Percentiles rank a stretch among this genome's conserved stretches.
Conservation (phyloP, 2,113 vertebrate species). For the Hepsetus odoe region DNA sequence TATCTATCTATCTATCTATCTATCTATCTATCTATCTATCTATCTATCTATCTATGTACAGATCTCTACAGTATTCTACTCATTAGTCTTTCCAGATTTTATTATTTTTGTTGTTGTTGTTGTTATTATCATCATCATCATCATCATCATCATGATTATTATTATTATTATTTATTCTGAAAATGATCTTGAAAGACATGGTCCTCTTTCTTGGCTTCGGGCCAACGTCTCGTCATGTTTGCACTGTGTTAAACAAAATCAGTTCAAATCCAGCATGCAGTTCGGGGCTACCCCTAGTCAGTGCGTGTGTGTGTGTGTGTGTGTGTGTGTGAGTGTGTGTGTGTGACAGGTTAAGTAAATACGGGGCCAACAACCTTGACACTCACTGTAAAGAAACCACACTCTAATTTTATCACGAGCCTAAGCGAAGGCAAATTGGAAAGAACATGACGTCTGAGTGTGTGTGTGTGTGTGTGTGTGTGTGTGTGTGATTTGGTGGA, state of each 20-base stretch:
- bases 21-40: too few relatives aligned
- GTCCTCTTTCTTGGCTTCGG: background rate
- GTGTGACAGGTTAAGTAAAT: background rate
- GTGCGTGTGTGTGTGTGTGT: background rate
- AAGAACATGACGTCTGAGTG: conserved; percentile 24
- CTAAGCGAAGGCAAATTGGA: conserved; percentile 26
- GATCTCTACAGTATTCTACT: too few relatives aligned
- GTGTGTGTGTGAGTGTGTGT: conserved; percentile 11
- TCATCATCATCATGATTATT: too few relatives aligned
- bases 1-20: too few relatives aligned
- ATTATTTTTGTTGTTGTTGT: too few relatives aligned
- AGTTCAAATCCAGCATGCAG: background rate
- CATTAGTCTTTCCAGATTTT: too few relatives aligned
- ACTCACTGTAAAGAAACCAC: conserved; percentile 13
- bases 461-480: conserved; percentile 34
- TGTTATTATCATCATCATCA: too few relatives aligned
- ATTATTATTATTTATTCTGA: too few relatives aligned
- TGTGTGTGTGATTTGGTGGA: conserved; percentile 25
- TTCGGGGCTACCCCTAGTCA: background rate
- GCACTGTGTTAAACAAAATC: background rate
- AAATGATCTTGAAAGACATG: too few relatives aligned
- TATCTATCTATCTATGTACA: too few relatives aligned
- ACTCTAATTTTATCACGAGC: conserved; percentile 29
- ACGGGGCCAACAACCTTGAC: conserved; percentile 31
- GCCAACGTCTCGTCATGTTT: background rate